phyloP scores from a whole-genome alignment of 2,113 vertebrate genomes.

The Chrysochloris asiatica region DNA sequence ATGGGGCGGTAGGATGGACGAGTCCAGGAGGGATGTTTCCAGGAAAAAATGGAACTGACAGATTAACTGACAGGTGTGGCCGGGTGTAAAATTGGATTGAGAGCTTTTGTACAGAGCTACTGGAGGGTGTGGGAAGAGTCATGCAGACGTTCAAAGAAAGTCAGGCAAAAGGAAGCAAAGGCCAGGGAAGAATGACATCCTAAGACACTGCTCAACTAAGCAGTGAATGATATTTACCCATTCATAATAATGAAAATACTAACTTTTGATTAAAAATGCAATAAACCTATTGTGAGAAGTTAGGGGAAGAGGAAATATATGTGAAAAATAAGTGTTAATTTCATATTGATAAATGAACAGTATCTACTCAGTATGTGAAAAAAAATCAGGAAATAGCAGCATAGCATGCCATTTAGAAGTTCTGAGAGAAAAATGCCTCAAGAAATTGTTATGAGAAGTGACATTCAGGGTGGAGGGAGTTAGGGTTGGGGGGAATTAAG shows the following conservation, averaged over 20 bases:
- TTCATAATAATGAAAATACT: background rate
- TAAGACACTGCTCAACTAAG: background rate
- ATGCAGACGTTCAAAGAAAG: conserved; percentile 30
- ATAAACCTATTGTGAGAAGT: background rate
- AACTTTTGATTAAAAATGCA: background rate
- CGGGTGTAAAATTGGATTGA: conserved; percentile 69
- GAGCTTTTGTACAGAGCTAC: conserved; percentile 42
- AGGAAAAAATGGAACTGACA: conserved; percentile 45
- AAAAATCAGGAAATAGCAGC: background rate
- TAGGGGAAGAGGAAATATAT: background rate
- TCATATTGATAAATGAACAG: background rate
- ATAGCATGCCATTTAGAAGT: background rate
- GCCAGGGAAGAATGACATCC: background rate
- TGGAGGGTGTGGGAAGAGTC: conserved; percentile 52
- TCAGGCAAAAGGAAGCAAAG: background rate
- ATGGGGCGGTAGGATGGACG: background rate
- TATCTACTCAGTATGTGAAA: background rate
- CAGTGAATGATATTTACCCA: background rate
- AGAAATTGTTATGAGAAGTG: background rate
- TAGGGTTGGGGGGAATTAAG: accelerated
- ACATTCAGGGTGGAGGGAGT: background rate
- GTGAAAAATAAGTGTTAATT: background rate
- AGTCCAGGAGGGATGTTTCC: background rate
- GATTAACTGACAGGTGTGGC: conserved; percentile 59
- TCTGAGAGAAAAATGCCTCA: background rate